Conservation (phyloP, 1,140 invertebrate genomes). For the Chironomus tepperi region DNA sequence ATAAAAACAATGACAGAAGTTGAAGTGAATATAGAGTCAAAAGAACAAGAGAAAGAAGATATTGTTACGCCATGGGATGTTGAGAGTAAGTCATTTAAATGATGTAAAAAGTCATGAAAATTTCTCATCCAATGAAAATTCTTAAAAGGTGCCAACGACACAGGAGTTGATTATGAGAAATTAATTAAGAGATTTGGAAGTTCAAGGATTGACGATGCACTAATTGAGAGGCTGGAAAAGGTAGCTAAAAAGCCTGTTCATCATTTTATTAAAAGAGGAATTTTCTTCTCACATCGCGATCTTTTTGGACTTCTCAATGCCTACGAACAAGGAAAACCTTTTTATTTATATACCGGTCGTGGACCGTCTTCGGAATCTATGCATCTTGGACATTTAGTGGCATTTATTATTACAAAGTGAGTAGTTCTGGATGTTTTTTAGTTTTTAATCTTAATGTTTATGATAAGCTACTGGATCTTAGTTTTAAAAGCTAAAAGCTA, state of each 20-base stretch:
- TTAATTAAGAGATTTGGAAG: slow-evolving; percentile 94
- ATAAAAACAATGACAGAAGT: not conserved
- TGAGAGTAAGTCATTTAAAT: not conserved
- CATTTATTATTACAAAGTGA: slow-evolving; percentile 93
- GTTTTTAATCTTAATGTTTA: too few relatives aligned
- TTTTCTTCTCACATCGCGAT: slow-evolving; percentile 97
- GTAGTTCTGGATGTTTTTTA: not conserved
- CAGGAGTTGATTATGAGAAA: slow-evolving; percentile 96
- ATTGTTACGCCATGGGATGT: not conserved
- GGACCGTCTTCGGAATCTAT: slow-evolving; percentile 86
- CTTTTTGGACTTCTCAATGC: slow-evolving; percentile 73
- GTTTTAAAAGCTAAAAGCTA: too few relatives aligned
- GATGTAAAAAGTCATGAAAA: not conserved
- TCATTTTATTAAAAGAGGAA: slow-evolving; percentile 80
- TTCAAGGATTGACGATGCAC: slow-evolving; percentile 77
- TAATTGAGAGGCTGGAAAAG: slow-evolving; percentile 80
- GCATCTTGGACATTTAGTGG: slow-evolving; percentile 96
- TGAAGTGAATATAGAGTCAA: not conserved
- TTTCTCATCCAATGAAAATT: not conserved
- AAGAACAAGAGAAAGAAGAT: not conserved
- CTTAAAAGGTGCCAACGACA: slow-evolving; percentile 63
- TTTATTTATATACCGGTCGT: slow-evolving; percentile 95
- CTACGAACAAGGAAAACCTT: slow-evolving; percentile 84
- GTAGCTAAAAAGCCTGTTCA: slow-evolving; percentile 82
- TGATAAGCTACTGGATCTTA: too few relatives aligned